Evolutionary conservation across 2,888 invertebrate species (phyloP).

Genomic region (Cartodere bifasciata): DNA sequence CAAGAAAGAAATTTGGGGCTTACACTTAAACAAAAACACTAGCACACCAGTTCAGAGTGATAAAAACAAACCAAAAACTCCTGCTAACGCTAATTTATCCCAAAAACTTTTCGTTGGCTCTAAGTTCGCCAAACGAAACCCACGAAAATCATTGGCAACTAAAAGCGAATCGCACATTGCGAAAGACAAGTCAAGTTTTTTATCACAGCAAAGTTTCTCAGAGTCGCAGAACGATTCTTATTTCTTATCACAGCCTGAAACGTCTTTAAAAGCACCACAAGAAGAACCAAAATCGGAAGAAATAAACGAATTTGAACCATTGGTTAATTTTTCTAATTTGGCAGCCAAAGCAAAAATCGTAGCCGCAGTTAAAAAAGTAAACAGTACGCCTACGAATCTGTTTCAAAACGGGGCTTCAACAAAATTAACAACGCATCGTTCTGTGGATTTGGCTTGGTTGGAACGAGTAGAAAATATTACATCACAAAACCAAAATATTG

Average conservation of each 20-base stretch:
- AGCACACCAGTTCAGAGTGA: slow-evolving; percentile 4
- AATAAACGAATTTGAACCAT: too few relatives aligned
- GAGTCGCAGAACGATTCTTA: too few relatives aligned
- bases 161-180: slow-evolving; percentile 23
- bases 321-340: background rate
- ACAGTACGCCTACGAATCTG: too few relatives aligned
- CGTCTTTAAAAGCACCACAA: too few relatives aligned
- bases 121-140: slow-evolving; percentile 62
- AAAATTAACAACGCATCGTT: too few relatives aligned
- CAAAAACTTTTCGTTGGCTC: slow-evolving; percentile 47
- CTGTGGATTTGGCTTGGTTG: slow-evolving; percentile 47
- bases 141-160: slow-evolving; percentile 45
- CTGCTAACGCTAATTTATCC: slow-evolving; percentile 24
- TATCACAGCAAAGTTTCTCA: slow-evolving; percentile 19
- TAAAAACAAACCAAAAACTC: slow-evolving; percentile 15
- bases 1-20: slow-evolving; percentile 36
- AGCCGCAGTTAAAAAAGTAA: too few relatives aligned
- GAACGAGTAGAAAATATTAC: slow-evolving; percentile 33
- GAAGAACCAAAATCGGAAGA: too few relatives aligned
- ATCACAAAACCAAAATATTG: background rate
- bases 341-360: slow-evolving; percentile 13
- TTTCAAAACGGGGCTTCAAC: too few relatives aligned
- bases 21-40: slow-evolving; percentile 33
- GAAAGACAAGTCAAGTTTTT: slow-evolving; percentile 1
- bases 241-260: too few relatives aligned